Evolutionary conservation across 2,113 vertebrate species (phyloP), one percentile per base, ranked within the genome.

Genomic region (Pteronura brasiliensis): DNA sequence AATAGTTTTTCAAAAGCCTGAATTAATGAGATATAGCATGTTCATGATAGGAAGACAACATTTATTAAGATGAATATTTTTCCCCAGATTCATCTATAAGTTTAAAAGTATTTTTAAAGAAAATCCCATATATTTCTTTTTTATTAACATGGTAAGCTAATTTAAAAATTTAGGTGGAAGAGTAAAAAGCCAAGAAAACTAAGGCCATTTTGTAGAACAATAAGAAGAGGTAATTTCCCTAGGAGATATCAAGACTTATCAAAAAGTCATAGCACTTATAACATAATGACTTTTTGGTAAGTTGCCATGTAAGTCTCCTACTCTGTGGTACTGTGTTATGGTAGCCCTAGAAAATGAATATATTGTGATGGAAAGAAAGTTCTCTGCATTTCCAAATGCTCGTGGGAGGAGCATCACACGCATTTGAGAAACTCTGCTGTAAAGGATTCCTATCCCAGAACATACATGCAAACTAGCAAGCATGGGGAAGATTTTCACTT

Each of bases 81-180:
- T 36, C 31, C 13, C 55, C 0, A 74, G 90, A 63, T 88, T 80
- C 76, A 84, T 94, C 55, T 92, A 5, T 80, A 90, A 83, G 13
- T 84, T 94, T 69, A 77, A 88, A 86, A 44, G 1, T 1, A 87
- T 23, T 95, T 92, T 80, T 49, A 90, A 94, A 36, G 86, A 95
- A 96, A 96, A 85, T 39, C 31, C 11, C 14, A 67, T 44, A 36
- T 92, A 77, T 72, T 93, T 89, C 31, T 84, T 49, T 52, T 96
- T 88, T 79, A 17, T 27, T 71, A 95, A 82, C 39, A n/a, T 91
- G 61, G 7, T 23, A 92, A 87, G 34, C 5, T 89, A 96, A 98
- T 93, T 96, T 2, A 39, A 96, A 86, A 72, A 49, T 76, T 80
- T 55, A 42, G 5, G 63, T 79, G 23, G 23, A 89, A 82, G 42